A percentile compares a stretch with the other conserved stretches of the same genome.
These are phyloP conservation scores for Tympanoctomys barrerae DNA, from an alignment of 2,797 vertebrate genomes.

Conservation along the genomic window DNA sequence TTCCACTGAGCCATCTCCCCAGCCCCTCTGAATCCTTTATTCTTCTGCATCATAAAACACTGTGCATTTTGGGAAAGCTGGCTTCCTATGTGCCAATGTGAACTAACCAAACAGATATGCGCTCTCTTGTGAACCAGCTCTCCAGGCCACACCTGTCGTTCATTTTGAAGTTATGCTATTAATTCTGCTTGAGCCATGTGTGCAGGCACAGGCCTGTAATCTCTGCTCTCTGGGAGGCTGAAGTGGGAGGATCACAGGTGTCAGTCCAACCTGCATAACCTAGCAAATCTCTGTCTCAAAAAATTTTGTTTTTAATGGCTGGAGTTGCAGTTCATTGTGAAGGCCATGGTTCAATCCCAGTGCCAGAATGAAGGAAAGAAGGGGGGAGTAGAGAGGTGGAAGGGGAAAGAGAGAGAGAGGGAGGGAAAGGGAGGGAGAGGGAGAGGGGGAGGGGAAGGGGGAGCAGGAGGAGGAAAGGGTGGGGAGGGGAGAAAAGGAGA, in stretches of 20 bases:
- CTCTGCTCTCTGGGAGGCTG: too few relatives aligned
- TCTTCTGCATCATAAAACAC: background rate
- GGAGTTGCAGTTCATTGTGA: background rate
- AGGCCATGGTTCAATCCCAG: too few relatives aligned
- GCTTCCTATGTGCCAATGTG: background rate
- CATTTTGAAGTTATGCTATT: background rate
- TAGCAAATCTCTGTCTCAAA: background rate
- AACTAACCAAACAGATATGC: background rate
- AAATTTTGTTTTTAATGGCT: background rate
- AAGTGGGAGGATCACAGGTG: too few relatives aligned
- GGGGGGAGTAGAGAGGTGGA: too few relatives aligned
- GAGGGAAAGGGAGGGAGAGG: rapidly evolving
- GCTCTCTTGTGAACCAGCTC: background rate
- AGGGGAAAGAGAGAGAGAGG: background rate
- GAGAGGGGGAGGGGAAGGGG: background rate
- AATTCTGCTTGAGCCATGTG: background rate
- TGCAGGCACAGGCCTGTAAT: background rate
- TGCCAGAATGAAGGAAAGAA: too few relatives aligned
- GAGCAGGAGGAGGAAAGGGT: too few relatives aligned
- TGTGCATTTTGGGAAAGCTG: background rate
- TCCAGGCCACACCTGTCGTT: background rate
- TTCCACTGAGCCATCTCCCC: too few relatives aligned
- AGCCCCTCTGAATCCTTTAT: background rate
- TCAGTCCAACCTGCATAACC: too few relatives aligned
- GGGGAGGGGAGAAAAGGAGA: too few relatives aligned